These are phyloP conservation scores for Pemphredon lugubris DNA, from an alignment of 2,888 invertebrate genomes.

Conservation along the genomic window DNA sequence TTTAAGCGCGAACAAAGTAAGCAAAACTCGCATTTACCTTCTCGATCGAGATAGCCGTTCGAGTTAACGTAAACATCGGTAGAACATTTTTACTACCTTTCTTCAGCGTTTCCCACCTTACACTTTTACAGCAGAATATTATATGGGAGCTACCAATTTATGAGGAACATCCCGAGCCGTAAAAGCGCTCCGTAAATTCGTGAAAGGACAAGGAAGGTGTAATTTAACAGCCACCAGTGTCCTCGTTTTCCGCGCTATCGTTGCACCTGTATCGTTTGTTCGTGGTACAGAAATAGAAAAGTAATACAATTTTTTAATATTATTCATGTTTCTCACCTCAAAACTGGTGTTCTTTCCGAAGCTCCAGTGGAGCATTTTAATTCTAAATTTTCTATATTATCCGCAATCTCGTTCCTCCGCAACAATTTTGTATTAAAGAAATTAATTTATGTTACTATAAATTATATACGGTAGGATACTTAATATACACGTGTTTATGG, in stretches of 20 bases:
- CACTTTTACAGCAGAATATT: constrained; percentile 55
- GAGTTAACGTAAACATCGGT: not conserved
- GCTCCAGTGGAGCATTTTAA: too few species aligned
- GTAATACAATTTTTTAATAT: not conserved
- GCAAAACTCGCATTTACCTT: too few species aligned
- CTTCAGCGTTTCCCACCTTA: constrained; percentile 26
- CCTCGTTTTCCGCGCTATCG: constrained; percentile 45
- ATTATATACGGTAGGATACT: too few species aligned
- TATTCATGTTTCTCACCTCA: too few species aligned
- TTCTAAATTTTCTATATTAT: too few species aligned
- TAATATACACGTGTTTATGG: too few species aligned
- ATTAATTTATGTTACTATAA: too few species aligned
- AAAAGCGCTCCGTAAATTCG: constrained; percentile 60
- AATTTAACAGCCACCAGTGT: constrained; percentile 64
- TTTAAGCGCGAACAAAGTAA: too few species aligned
- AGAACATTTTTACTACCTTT: constrained; percentile 33
- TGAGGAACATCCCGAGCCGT: constrained; percentile 44
- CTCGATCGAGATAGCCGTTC: too few species aligned
- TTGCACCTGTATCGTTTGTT: constrained; percentile 27
- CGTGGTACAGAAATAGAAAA: not conserved
- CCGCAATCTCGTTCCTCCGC: too few species aligned
- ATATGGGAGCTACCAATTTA: constrained; percentile 56
- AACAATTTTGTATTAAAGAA: too few species aligned
- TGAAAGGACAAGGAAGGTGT: constrained; percentile 70
- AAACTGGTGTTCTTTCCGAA: too few species aligned